A percentile compares a stretch with the other conserved stretches of the same genome.
These are phyloP conservation scores for Linnaemya vulpina DNA, from an alignment of 2,888 invertebrate genomes.

Conservation along the genomic window DNA sequence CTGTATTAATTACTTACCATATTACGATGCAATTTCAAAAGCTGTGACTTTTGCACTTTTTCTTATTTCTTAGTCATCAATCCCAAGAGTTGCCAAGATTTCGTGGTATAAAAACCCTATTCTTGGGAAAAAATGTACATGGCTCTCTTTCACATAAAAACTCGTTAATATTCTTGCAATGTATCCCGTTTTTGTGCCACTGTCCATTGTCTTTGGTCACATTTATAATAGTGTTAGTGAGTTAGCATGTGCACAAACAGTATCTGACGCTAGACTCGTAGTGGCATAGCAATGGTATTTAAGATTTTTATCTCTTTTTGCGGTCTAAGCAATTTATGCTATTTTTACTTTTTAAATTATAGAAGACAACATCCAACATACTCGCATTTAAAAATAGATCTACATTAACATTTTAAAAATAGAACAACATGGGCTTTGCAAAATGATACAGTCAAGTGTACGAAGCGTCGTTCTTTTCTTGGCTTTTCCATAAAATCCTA, in stretches of 20 bases:
- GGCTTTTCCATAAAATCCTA: neutral
- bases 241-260: neutral
- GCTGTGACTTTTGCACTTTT: too few relatives aligned
- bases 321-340: conserved; percentile 39
- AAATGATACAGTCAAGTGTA: conserved; percentile 9
- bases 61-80: too few relatives aligned
- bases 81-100: too few relatives aligned
- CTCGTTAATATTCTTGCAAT: neutral
- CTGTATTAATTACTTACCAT: too few relatives aligned
- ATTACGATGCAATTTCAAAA: too few relatives aligned
- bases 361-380: neutral
- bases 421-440: conserved; percentile 13
- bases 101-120: too few relatives aligned
- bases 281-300: neutral
- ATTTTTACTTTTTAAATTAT: conserved; percentile 29
- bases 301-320: conserved; percentile 37
- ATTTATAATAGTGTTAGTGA: conserved; percentile 1
- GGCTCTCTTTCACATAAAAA: neutral
- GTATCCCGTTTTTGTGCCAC: neutral
- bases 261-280: neutral
- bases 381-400: conserved; percentile 37
- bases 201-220: neutral
- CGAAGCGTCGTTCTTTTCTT: neutral
- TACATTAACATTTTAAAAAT: conserved; percentile 28
- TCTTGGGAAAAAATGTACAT: neutral